Evolutionary conservation across 2,888 invertebrate species (phyloP), one percentile per base, ranked within the genome.

Genomic region (Mactromeris polynyma): DNA sequence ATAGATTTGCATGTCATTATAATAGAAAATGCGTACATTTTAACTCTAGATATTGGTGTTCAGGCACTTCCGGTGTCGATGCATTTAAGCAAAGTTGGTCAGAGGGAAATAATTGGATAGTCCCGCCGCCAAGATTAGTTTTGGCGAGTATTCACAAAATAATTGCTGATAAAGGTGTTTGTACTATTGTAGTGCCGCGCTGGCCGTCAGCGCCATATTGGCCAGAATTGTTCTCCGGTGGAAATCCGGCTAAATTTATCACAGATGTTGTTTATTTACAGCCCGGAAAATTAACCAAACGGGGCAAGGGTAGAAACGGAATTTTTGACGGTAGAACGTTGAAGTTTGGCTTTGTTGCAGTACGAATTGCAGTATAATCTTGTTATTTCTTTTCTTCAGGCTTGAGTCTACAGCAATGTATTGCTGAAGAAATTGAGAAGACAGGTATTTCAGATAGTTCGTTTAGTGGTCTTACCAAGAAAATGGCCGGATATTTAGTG

Each of bases 161-260:
- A 31, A 31, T 77, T 14, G 7, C 19, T 31, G 86, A 86, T 4
- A 83, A 54, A 26, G 51, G 83, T 36, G 54, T 0, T 17, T 83
- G 89, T 17, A 83, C 83, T n/a, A 26, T 87, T 2, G 42, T 90
- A 19, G 77, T 87, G 9, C 90, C 87, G 0, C 7, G 26, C n/a
- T 87, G 90, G 87, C 69, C 54, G 21, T 90, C 90, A 14, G 79
- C 79, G 11, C 79, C 79, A 42, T 79, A 77, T 21, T 85, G 87
- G 78, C 85, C 73, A n/a, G 9, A 17, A 11, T 33, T 78, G 31
- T 78, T 78, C 38, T n/a, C 3, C 7, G 21, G 21, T 19, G 78
- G 79, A 40, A 51, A 51, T 14, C 21, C 21, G 51, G 51, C 51
- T 51, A 21, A 51, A 19, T 51, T 51, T 19, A 21, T 51, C 51